Evolutionary conservation across 2,797 vertebrate species (phyloP), one percentile per base, ranked within the genome.

Genomic region (Sebastes elongatus): DNA sequence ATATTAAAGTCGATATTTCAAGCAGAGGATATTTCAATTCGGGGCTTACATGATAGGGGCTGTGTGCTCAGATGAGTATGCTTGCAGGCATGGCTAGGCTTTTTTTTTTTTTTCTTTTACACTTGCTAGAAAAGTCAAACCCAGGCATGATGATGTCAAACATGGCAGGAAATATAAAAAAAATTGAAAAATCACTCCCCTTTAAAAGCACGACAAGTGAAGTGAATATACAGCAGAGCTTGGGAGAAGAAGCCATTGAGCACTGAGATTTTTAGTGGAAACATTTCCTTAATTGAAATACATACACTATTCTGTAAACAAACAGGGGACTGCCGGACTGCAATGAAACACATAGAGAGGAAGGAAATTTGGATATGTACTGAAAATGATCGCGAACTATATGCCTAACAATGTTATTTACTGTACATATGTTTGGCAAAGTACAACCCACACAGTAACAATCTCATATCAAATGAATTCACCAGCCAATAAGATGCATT

Each of bases 1-100:
- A 98, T 99, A 97, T 98, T 98, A 97, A 97, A 99, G 98, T 99
- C 98, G 97, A 98, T 99, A 99, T 98, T 98, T 99, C 97, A 97
- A 97, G 97, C 96, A 96, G 96, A 96, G 97, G 97, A 98, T 97
- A 97, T 98, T 98, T 98, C 97, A 98, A 97, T 99, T 97, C 95
- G 93, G 95, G 96, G 96, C 96, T 96, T 95, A 96, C 95, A 96
- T 96, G 96, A 97, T 95, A 95, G 92, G 94, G 95, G 95, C 95
- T 94, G 95, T 95, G 95, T 95, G 95, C 95, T 95, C 93, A 94
- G 96, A 96, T 95, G 95, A 97, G 96, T 94, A 94, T 94, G 94
- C 94, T 93, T 85, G 94, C 95, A 94, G 95, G 94, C 95, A 94
- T 88, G 91, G 95, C 92, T 16, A 22, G 20, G 42, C 38, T n/a